Evolutionary conservation across 1,140 invertebrate species (phyloP), one percentile per base, ranked within the genome.

Genomic region (Halotydeus destructor): DNA sequence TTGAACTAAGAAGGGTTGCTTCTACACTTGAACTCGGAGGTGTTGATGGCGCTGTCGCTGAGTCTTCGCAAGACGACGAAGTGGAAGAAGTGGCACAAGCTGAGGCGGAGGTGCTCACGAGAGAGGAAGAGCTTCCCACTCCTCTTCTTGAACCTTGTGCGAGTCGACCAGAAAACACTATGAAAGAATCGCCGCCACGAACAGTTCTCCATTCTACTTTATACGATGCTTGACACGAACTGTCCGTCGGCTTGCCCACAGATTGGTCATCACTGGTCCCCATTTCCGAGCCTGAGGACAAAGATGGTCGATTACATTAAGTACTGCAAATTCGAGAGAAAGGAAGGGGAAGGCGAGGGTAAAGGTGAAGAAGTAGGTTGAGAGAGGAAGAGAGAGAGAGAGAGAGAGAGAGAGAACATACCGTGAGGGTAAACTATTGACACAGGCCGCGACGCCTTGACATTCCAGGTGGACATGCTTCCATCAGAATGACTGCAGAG

Each of bases 401-500:
- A 27, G 38, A 36, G 11, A 47, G 24, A 28, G 22, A 31, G 41
- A 12, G 4, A 25, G 9, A 45, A 44, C 12, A 36, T 62, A 91
- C 85, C 83, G 62, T 96, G 89, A 33, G 89, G 89, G 64, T 77
- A 78, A 28, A 77, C 75, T 48, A 84, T 64, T 48, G 72, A 77
- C 37, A 75, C 64, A 6, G 85, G 81, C 60, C 84, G 82, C 22
- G 67, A 57, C 46, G 73, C 69, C 52, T 76, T 72, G 12, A 78
- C 64, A 51, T 72, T 76, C 88, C 88, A 97, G 23, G 84, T 91
- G 41, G 77, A 77, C 32, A 97, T 69, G 32, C 82, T 86, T 35
- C 93, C 93, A 65, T 98, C 89, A 9, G 71, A 73, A 60, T 97
- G 89, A 52, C 81, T 81, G 49, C 80, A 86, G 75, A 98, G 86